Conservation (phyloP, 2,888 invertebrate species). For the Oxystoma pomonae region DNA sequence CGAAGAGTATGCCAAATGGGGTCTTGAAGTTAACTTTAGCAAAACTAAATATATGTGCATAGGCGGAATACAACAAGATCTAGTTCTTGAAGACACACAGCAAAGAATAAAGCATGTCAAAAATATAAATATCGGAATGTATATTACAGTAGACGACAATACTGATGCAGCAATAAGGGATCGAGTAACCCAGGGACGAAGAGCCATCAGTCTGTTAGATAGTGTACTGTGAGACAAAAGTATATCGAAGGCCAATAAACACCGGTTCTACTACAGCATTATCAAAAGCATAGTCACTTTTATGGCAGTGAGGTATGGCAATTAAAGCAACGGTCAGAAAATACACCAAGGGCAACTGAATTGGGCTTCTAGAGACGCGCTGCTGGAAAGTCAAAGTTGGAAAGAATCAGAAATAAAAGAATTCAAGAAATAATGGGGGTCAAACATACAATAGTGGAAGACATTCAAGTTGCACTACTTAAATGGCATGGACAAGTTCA, state of each 20-base stretch:
- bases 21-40: too few species aligned
- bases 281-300: too few species aligned
- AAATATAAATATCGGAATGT: too few species aligned
- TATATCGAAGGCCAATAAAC: too few species aligned
- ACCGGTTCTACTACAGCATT: too few species aligned
- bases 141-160: not conserved
- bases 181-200: not conserved
- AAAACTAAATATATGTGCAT: too few species aligned
- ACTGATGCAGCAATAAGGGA: not conserved
- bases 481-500: constrained; percentile 14
- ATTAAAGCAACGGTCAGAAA: constrained; percentile 8
- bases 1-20: too few species aligned
- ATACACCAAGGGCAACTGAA: constrained; percentile 12
- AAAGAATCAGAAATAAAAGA: constrained; percentile 15
- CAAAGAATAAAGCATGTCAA: too few species aligned
- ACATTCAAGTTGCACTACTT: constrained; percentile 13
- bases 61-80: too few species aligned
- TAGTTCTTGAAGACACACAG: too few species aligned
- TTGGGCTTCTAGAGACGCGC: constrained; percentile 17
- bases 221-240: constrained; percentile 4
- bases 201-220: constrained; percentile 2
- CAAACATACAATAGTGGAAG: constrained; percentile 10
- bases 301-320: constrained; percentile 13
- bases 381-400: constrained; percentile 14
- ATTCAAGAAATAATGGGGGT: constrained; percentile 18